Evolutionary conservation across 2,888 invertebrate species (phyloP), one percentile per base, ranked within the genome.

Genomic region (Smittia sp.): DNA sequence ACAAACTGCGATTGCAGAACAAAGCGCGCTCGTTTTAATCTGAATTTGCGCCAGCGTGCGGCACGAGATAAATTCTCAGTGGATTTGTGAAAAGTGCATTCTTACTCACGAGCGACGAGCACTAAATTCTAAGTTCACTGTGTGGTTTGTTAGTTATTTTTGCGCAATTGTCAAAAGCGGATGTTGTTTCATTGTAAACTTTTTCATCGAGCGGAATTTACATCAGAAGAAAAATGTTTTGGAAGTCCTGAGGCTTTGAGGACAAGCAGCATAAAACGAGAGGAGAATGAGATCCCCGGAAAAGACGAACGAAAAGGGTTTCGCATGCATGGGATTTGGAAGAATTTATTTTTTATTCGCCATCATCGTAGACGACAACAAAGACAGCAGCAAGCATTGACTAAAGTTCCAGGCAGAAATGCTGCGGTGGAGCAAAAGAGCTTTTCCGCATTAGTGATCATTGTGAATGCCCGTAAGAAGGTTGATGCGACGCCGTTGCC

Each of bases 381-480:
- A 1, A 66, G 20, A 66, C n/a, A 27, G 32, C 25, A 67, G 22
- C 18, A 41, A 46, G 15, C 46, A 46, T 46, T 67, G 46, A 67
- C 66, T 24, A 13, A 32, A 67, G 41, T 20, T 41, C 11, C 22
- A 24, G 24, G 22, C 9, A 18, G 22, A 41, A 41, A 20, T 46
- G 58, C 6, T 58, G 58, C 58, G 58, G 18, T 58, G 22, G n/a
- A 3, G 11, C 4, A 6, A 22, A 58, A 7, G 24, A 54, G 54
- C 52, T 54, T 54, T 69, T 69, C 69, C 69, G 52, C 54, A 69
- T 54, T n/a, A 41, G 25, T 54, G 69, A 69, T 69, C 52, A 69
- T 54, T 69, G 52, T 18, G 54, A 65, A 65, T 65, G 6, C 65
- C 20, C n/a, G 24, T 52, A 52, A 69, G 69, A 32, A 32, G 32